Base-by-base conservation (phyloP, 92 coral and sea anemone species). In the Phenganax marumi region DNA sequence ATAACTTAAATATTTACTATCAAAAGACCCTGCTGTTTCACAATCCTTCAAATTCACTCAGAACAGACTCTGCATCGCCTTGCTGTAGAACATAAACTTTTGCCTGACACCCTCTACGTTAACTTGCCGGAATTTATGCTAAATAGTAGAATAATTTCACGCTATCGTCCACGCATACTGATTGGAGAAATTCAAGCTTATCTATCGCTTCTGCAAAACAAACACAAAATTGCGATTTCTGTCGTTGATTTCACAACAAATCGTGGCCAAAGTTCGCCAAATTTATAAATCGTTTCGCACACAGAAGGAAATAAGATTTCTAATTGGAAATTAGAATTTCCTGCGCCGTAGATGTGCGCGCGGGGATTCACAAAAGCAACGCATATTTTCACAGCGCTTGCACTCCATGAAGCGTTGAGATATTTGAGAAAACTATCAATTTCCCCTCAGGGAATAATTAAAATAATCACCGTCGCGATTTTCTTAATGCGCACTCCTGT, bases 321-420 rank as follows among this genome's bases (percentile, higher is more conserved):
- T 66, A 14, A 25, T 66, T 66, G 14, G 72, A 33, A 14, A 25
- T 66, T 66, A 25, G 72, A 33, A 66, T 66, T 66, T 66, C 72
- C 72, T 66, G 72, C 72, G 49, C 43, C 3, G 3, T 66, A 66
- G 72, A 33, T 23, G 23, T 23, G 19, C 65, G 65, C 65, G 21
- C 33, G 49, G 72, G 49, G 48, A n/a, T 19, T 25, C n/a, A 58
- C n/a, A 66, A 66, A 66, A 6, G 17, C 14, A 66, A 49, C 72
- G 50, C 72, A 66, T 66, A 23, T 16, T 33, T 66, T 58, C 23
- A 33, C 5, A 2, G 43, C 43, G 16, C 7, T 10, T 33, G 72
- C 72, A 18, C 50, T 33, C 17, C 72, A 12, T 17, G 14, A 11
- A 66, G 50, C 16, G 24, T 66, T 66, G 13, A 22, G 50, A 66